Conservation (phyloP, 2,113 vertebrate species). For the Todiramphus saurophagus region DNA sequence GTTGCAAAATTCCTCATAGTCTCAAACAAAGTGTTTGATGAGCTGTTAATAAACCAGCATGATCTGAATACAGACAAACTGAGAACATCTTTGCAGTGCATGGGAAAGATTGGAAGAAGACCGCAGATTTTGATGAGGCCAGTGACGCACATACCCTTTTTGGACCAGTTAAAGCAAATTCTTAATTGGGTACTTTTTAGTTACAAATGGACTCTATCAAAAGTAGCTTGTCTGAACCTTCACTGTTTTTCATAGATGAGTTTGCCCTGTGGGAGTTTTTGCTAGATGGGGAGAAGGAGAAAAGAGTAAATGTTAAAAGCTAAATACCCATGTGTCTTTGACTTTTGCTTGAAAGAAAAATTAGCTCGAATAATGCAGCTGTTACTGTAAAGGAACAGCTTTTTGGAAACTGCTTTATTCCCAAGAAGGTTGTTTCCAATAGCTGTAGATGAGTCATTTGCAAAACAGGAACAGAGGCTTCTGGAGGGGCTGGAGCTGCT, state of each 20-base stretch:
- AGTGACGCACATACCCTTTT: neutral
- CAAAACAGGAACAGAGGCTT: neutral
- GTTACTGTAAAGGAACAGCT: neutral
- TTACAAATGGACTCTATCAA: neutral
- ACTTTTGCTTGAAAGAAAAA: neutral
- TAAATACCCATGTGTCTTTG: neutral
- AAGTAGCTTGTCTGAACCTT: neutral
- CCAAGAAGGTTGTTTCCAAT: neutral
- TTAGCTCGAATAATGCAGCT: neutral
- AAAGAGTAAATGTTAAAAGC: neutral
- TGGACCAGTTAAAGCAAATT: neutral
- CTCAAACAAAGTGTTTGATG: neutral
- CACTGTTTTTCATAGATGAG: neutral
- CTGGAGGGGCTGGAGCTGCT: neutral
- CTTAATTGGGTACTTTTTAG: neutral
- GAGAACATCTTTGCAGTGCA: neutral
- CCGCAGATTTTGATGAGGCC: neutral
- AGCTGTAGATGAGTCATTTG: neutral
- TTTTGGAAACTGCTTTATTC: neutral
- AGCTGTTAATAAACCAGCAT: neutral
- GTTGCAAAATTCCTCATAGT: neutral
- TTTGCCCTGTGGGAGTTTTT: neutral
- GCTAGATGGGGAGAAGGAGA: neutral
- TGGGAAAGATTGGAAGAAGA: neutral
- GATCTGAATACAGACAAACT: neutral